A percentile compares a stretch with the other conserved stretches of the same genome.
Conservation (phyloP, 2,113 vertebrate species). For the Anguilla rostrata region DNA sequence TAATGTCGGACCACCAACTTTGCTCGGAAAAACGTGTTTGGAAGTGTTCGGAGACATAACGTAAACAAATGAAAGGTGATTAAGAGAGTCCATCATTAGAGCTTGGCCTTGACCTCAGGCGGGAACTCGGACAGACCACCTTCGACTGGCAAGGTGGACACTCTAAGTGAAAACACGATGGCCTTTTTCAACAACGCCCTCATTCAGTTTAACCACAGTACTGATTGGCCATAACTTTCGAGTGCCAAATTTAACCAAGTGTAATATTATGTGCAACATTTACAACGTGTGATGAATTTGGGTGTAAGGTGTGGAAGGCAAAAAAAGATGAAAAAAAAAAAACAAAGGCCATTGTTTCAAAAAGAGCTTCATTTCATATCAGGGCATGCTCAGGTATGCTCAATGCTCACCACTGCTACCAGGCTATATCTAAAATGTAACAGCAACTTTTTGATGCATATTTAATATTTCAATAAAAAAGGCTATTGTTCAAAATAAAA, state of each 20-base stretch:
- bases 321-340: too few relatives aligned
- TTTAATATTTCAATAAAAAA: too few relatives aligned
- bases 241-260: background rate
- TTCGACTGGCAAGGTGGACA: background rate
- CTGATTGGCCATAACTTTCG: background rate
- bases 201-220: background rate
- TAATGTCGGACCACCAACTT: slow-evolving; percentile 25
- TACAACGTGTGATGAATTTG: background rate
- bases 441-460: too few relatives aligned
- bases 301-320: too few relatives aligned
- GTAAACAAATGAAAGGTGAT: slow-evolving; percentile 40
- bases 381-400: too few relatives aligned
- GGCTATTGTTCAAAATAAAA: too few relatives aligned
- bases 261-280: background rate
- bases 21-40: slow-evolving; percentile 19
- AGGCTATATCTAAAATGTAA: too few relatives aligned
- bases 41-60: slow-evolving; percentile 34
- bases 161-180: background rate
- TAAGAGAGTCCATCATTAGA: slow-evolving; percentile 20
- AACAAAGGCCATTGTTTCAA: too few relatives aligned
- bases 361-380: too few relatives aligned
- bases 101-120: background rate
- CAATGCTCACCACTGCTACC: too few relatives aligned
- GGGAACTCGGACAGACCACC: background rate
- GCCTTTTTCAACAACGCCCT: background rate